A percentile compares a stretch with the other conserved stretches of the same genome.
Conservation (phyloP, 1,140 invertebrate genomes). For the Harlomillsia oculata region DNA sequence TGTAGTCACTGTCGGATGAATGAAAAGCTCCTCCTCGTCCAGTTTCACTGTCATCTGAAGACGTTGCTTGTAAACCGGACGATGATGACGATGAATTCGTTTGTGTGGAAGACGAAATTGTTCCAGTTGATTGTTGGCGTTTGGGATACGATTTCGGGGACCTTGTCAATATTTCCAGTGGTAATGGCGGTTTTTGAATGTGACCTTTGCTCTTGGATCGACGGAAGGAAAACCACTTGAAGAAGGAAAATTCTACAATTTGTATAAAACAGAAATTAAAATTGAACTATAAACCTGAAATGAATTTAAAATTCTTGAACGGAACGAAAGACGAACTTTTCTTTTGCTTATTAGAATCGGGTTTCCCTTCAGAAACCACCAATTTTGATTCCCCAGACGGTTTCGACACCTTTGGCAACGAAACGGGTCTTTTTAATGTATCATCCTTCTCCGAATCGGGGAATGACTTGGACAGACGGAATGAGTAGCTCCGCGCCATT, state of each 20-base stretch:
- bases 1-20: conserved; percentile 10
- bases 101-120: neutral
- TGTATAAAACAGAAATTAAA: too few relatives aligned
- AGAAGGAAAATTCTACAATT: conserved; percentile 1
- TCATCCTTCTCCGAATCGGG: conserved; percentile 1
- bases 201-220: conserved; percentile 1
- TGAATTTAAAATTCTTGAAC: neutral
- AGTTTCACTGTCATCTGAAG: conserved; percentile 9
- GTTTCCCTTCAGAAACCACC: neutral
- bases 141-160: conserved; percentile 12
- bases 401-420: neutral
- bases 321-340: neutral
- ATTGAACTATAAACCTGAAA: neutral
- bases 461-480: conserved; percentile 21
- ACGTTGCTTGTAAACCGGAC: neutral
- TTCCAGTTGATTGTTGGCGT: neutral
- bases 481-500: conserved; percentile 19
- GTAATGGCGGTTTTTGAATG: neutral
- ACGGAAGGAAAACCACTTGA: conserved; percentile 5
- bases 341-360: conserved; percentile 19
- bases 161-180: conserved; percentile 5
- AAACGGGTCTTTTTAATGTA: conserved; percentile 1
- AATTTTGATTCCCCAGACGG: neutral
- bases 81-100: neutral
- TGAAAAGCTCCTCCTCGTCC: conserved; percentile 1